Base-by-base conservation (phyloP, 2,888 invertebrate species). In the Prenolepis imparis region DNA sequence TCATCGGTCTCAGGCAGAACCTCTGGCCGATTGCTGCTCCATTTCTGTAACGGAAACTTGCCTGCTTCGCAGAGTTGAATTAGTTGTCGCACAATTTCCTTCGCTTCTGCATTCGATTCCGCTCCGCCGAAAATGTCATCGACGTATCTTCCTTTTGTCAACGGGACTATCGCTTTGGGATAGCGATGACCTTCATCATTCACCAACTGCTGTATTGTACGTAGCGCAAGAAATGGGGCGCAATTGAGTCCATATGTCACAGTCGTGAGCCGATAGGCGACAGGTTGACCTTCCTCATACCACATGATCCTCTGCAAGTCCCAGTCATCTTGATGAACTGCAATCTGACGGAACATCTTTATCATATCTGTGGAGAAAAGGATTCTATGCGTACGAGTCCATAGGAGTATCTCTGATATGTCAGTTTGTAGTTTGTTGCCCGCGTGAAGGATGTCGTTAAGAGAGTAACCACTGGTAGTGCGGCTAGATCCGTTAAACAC, bases 281-380 rank as follows among this genome's bases (percentile, higher is more conserved):
- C 18, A 48, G 18, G 48, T 15, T 3, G 3, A 15, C 48, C 48
- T 0, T 8, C 24, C 0, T 3, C 11, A 3, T 57, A 3, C 77
- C 77, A 77, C 12, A 64, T 24, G 0, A 77, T 77, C 36, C 61
- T 11, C 28, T 77, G 55, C 0, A 77, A 48, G 11, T 64, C 55
- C 64, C 52, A 75, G 36, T 75, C 75, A 8, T 52, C 52, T 1
- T 36, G 52, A n/a, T 75, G 52, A 18, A 75, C 52, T 0, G 36
- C 32, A n/a, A 78, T 67, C 41, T 78, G 67, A 3, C 78, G 32
- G 24, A 32, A 78, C 78, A 78, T 78, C 48, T 75, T 75, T 0
- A 48, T 21, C 9, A 75, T 64, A 39, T 75, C 75, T 0, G 75
- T 64, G 21, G 52, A 21, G 8, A 78, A 67, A 24, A 78, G 28